Evolutionary conservation across 2,113 vertebrate species (phyloP).

Genomic region (Anarrhichthys ocellatus): DNA sequence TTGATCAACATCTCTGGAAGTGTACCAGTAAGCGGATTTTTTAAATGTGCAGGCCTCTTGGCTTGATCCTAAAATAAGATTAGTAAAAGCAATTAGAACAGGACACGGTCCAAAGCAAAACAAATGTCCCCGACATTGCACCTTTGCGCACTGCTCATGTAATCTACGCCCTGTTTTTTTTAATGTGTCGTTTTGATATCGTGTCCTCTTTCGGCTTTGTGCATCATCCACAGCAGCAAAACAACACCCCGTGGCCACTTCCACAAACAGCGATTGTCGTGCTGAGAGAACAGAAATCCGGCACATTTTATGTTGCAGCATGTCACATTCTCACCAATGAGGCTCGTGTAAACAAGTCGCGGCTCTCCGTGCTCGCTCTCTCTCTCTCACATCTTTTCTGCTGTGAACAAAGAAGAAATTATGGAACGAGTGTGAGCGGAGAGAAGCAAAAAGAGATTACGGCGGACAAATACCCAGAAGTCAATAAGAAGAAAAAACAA

Average conservation of each 20-base stretch:
- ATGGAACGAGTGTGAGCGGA: slow-evolving; percentile 10
- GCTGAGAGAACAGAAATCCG: slow-evolving; percentile 26
- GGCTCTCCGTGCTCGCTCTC: not conserved
- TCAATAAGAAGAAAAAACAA: slow-evolving; percentile 21
- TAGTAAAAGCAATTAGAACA: slow-evolving; percentile 21
- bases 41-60: not conserved
- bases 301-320: slow-evolving; percentile 7
- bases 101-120: slow-evolving; percentile 21
- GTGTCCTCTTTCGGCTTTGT: slow-evolving; percentile 38
- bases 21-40: slow-evolving; percentile 24
- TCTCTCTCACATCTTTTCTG: not conserved
- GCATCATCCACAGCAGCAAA: slow-evolving; percentile 40
- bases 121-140: slow-evolving; percentile 6
- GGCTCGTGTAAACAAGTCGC: slow-evolving; percentile 2
- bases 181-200: slow-evolving; percentile 47
- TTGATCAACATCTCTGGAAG: slow-evolving; percentile 16
- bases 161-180: slow-evolving; percentile 19
- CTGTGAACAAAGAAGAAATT: slow-evolving; percentile 4
- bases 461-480: slow-evolving; percentile 29
- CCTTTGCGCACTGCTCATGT: slow-evolving; percentile 30
- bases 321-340: slow-evolving; percentile 11
- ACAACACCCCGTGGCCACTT: slow-evolving; percentile 15
- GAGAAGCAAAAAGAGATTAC: slow-evolving; percentile 13
- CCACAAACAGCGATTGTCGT: not conserved
- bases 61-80: slow-evolving; percentile 23